Conservation (phyloP, 2,888 invertebrate species). For the Scrobipalpa costella region DNA sequence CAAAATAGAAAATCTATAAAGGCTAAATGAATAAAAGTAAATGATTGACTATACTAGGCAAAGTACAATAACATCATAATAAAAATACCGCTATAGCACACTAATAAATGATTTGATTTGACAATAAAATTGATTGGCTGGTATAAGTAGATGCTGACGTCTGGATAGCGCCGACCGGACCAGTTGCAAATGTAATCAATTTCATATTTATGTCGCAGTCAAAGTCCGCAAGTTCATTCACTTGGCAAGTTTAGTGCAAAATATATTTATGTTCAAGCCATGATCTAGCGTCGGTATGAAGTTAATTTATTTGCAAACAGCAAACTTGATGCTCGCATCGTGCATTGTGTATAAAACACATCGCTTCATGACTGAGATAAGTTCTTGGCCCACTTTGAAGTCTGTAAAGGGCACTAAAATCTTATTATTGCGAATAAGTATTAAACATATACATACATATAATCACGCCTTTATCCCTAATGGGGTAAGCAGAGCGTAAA, state of each 20-base stretch:
- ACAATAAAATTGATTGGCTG: slow-evolving; percentile 5
- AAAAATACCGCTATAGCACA: slow-evolving; percentile 3
- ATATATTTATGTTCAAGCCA: slow-evolving; percentile 2
- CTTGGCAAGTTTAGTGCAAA: slow-evolving; percentile 9
- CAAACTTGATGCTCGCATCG: slow-evolving; percentile 5
- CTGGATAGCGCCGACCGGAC: not conserved
- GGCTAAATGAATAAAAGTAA: not conserved
- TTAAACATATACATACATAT: too few species aligned
- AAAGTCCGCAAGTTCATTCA: slow-evolving; percentile 24
- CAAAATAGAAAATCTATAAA: not conserved
- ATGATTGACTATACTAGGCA: not conserved
- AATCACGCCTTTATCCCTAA: too few species aligned
- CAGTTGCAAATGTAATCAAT: slow-evolving; percentile 27
- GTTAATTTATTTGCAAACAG: slow-evolving; percentile 14
- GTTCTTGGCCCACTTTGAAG: slow-evolving; percentile 21
- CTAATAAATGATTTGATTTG: not conserved
- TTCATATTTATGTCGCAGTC: slow-evolving; percentile 23
- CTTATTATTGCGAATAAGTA: not conserved
- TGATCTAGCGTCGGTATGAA: not conserved
- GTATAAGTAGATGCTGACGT: not conserved
- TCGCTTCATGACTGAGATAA: not conserved
- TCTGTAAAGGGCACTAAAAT: not conserved
- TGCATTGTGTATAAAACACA: slow-evolving; percentile 10
- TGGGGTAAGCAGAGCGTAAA: too few species aligned
- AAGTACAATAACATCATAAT: not conserved